A percentile compares a stretch with the other conserved stretches of the same genome.
Conservation (phyloP, 1,140 invertebrate species). For the Neomicropteryx cornuta region DNA sequence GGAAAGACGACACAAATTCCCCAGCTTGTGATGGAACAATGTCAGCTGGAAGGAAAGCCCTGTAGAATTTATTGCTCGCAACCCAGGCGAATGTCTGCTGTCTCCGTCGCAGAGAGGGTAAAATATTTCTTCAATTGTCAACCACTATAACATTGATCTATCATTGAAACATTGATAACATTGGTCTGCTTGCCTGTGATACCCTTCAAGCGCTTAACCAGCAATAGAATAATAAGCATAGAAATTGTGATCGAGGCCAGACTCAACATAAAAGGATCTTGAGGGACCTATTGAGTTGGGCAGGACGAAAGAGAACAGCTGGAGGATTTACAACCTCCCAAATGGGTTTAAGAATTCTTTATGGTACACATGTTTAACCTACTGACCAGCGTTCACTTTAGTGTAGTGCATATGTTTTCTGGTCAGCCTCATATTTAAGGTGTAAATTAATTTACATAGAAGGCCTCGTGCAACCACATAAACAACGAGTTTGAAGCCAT, state of each 20-base stretch:
- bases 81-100: conserved; percentile 81
- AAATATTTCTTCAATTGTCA: conserved; percentile 8
- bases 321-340: no score
- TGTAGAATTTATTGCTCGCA: conserved; percentile 89
- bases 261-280: no score
- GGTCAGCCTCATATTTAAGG: no score
- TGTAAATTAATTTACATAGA: no score
- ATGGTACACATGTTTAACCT: conserved; percentile 2
- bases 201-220: not conserved
- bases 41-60: conserved; percentile 45
- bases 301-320: no score
- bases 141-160: no score
- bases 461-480: no score
- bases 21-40: conserved; percentile 81
- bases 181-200: not conserved
- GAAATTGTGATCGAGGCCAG: no score
- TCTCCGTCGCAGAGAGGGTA: conserved; percentile 69
- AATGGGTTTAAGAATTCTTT: no score
- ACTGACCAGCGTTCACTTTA: conserved; percentile 1
- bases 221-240: not conserved
- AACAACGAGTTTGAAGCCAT: no score
- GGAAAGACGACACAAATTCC: conserved; percentile 89
- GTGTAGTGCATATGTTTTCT: no score
- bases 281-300: no score
- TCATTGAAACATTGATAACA: not conserved